These are phyloP conservation scores for Frankliniella intonsa DNA, from an alignment of 2,888 invertebrate species.

Conservation along the genomic window DNA sequence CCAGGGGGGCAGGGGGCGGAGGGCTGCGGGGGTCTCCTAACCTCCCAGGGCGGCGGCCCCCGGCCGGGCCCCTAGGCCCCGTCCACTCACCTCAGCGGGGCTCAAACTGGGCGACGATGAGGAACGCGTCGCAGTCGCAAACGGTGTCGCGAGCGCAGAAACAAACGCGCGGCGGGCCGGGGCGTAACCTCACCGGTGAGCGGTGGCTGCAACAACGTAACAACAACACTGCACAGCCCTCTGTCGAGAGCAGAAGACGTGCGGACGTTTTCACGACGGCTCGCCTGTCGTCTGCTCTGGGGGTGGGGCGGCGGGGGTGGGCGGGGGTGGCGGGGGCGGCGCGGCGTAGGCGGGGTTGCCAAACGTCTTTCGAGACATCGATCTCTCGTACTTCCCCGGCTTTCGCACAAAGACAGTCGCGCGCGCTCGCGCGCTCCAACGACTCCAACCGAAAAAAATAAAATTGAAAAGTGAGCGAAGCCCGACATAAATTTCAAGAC, in stretches of 20 bases:
- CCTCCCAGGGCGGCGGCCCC: too few species aligned
- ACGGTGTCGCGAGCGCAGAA: too few species aligned
- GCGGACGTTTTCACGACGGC: background rate
- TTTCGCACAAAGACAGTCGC: background rate
- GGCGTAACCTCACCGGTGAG: background rate
- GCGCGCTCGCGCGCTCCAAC: background rate
- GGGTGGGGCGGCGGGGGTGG: background rate
- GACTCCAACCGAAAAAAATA: background rate
- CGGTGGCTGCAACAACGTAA: background rate
- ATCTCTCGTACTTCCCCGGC: background rate
- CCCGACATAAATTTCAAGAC: too few species aligned
- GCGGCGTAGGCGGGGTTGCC: background rate
- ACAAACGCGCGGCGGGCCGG: too few species aligned
- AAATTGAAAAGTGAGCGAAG: background rate
- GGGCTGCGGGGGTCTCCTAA: too few species aligned
- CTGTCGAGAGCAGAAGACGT: background rate
- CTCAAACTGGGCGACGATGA: too few species aligned
- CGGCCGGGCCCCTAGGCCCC: too few species aligned
- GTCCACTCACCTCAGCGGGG: too few species aligned
- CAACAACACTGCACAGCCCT: background rate
- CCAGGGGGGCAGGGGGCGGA: too few species aligned
- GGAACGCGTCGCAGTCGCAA: too few species aligned
- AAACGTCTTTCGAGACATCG: background rate
- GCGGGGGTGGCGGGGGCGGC: background rate
- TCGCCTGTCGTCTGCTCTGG: background rate